Base-by-base conservation (phyloP, 2,888 invertebrate species). In the Metacarcinus magister region DNA sequence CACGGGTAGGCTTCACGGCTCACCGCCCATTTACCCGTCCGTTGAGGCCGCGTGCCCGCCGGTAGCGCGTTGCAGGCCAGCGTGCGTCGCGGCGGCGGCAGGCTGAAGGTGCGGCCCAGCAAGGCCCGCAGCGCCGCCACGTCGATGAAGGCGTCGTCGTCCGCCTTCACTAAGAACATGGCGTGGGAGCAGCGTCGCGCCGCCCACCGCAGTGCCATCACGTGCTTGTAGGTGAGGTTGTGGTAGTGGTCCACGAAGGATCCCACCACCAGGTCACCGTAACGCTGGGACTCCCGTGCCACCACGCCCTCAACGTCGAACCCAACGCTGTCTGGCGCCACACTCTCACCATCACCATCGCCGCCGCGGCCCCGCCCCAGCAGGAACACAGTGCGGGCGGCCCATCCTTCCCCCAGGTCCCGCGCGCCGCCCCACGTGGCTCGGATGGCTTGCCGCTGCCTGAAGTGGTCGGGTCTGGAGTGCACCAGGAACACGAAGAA, bases 1-100 rank as follows among this genome's bases (percentile, higher is more conserved):
- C 97, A 97, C 0, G 97, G 97, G 96, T 97, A 97, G 67, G 97
- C 97, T 8, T 97, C 96, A 8, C 60, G 39, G 8, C 97, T 97
- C 28, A 97, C 97, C 23, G 97, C 96, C 97, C 97, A 97, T 96
- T 97, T 97, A 5, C 97, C 97, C 7, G 91, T 95, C n/a, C 97
- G 97, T 23, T 97, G 97, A 60, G 96, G 96, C 54, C 46, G 54
- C 16, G 97, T 97, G 10, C 97, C 96, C 8, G 87, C 92, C 2
- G 96, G 97, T 28, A 97, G 92, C 16, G 96, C 96, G 94, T 97
- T 96, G 93, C 97, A 96, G 44, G 96, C 97, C 32, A 97, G 96
- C 48, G 94, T 94, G 32, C 91, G 91, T 8, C 60, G 92, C 16
- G 96, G 95, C 16, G 95, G 94, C 13, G 94, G 94, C 44, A 90